Percentiles rank a stretch among this genome's conserved stretches.
These are phyloP conservation scores for Bombus superbus DNA, from an alignment of 1,140 invertebrate genomes.

Conservation along the genomic window DNA sequence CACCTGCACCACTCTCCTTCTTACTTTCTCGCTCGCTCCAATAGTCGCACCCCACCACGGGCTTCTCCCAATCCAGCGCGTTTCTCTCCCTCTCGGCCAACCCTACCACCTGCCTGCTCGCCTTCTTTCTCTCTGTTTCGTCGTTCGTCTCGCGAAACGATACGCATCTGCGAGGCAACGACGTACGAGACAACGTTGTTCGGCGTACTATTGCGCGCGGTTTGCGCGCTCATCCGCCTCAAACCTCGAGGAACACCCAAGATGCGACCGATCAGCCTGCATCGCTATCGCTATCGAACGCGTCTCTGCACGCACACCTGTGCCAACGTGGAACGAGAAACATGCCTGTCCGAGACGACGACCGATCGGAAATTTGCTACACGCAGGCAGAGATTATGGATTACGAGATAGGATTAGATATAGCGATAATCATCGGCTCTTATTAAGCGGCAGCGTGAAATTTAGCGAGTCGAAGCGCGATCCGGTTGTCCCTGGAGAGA, in stretches of 20 bases:
- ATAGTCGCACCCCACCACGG: constrained; percentile 1
- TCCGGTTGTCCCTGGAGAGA: background rate
- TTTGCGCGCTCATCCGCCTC: background rate
- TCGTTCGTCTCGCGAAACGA: background rate
- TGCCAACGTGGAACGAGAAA: background rate
- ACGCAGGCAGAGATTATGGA: too few species aligned
- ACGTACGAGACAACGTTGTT: background rate
- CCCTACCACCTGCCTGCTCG: background rate
- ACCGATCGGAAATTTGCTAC: too few species aligned
- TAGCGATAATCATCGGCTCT: too few species aligned
- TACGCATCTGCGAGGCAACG: background rate
- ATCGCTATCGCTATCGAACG: background rate
- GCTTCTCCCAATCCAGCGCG: background rate
- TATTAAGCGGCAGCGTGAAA: too few species aligned
- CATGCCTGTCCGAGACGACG: too few species aligned
- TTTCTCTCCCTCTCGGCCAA: background rate
- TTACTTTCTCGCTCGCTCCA: constrained; percentile 26
- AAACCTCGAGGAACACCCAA: background rate
- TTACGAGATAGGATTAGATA: too few species aligned
- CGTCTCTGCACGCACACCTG: background rate
- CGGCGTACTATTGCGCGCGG: background rate
- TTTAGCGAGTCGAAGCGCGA: background rate
- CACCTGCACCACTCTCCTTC: background rate
- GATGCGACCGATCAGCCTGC: background rate
- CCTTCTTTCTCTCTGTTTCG: constrained; percentile 29